phyloP scores from a whole-genome alignment of 2,888 invertebrate genomes.

The Deilephila porcellus region DNA sequence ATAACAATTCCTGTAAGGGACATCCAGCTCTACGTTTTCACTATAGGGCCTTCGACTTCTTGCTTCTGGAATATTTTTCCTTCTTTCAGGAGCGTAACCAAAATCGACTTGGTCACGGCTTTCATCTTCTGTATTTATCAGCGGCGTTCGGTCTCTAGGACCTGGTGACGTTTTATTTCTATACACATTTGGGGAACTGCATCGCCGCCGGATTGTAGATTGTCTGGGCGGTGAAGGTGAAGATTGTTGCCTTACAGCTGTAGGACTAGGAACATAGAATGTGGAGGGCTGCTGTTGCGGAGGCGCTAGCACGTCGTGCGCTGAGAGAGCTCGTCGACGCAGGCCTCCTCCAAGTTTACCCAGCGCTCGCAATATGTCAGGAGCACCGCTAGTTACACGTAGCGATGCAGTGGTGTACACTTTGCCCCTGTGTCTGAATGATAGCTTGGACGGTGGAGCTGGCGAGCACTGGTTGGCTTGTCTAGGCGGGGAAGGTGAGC shows the following conservation, averaged over 20 bases:
- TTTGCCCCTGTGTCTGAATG: constrained; percentile 80
- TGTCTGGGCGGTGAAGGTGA: constrained; percentile 75
- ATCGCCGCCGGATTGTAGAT: constrained; percentile 70
- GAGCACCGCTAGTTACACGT: constrained; percentile 84
- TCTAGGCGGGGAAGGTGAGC: constrained; percentile 84
- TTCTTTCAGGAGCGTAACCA: constrained; percentile 65
- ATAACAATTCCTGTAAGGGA: constrained; percentile 74
- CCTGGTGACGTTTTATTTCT: constrained; percentile 62
- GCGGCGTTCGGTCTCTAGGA: constrained; percentile 64
- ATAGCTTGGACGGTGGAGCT: constrained; percentile 76
- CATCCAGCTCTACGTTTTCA: constrained; percentile 76
- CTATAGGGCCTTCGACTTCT: constrained; percentile 75
- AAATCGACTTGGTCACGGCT: constrained; percentile 74
- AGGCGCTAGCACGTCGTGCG: constrained; percentile 87
- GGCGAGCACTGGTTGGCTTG: constrained; percentile 80
- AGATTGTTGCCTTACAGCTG: constrained; percentile 74
- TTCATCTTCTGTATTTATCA: constrained; percentile 72
- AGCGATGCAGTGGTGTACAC: constrained; percentile 81
- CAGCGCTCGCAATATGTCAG: constrained; percentile 87
- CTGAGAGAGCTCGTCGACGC: constrained; percentile 87
- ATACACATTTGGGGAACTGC: constrained; percentile 80
- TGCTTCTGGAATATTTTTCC: constrained; percentile 64
- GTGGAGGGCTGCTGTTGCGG: constrained; percentile 84
- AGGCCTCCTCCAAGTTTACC: constrained; percentile 89
- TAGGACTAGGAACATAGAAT: constrained; percentile 89